These are phyloP conservation scores for Mormyrus proboscirostris DNA, from an alignment of 2,797 vertebrate genomes.

Conservation along the genomic window DNA sequence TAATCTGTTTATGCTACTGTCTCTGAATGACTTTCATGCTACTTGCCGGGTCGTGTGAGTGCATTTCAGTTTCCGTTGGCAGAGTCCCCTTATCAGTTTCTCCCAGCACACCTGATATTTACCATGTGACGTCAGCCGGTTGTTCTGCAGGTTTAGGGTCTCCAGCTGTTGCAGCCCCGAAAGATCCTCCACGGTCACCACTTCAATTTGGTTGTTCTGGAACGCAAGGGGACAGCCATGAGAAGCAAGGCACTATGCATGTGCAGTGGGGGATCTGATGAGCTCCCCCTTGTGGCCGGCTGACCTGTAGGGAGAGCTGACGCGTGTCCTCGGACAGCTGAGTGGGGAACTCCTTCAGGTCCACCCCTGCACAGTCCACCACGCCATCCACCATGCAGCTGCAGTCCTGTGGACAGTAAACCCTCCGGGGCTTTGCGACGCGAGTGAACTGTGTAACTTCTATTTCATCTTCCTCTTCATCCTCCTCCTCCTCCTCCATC, in stretches of 20 bases:
- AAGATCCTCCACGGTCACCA: slow-evolving; percentile 78
- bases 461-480: slow-evolving; percentile 45
- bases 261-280: not conserved
- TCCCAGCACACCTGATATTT: not conserved
- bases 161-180: slow-evolving; percentile 77
- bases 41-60: not conserved
- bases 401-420: slow-evolving; percentile 73
- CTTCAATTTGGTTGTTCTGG: slow-evolving; percentile 90
- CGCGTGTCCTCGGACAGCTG: slow-evolving; percentile 70
- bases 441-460: slow-evolving; percentile 21
- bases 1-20: not conserved
- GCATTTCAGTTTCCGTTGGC: not conserved
- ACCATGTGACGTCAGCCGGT: slow-evolving; percentile 87
- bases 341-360: slow-evolving; percentile 78
- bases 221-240: slow-evolving; percentile 15
- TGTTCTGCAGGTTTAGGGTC: slow-evolving; percentile 95
- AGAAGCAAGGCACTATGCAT: not conserved
- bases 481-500: slow-evolving; percentile 53
- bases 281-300: not conserved
- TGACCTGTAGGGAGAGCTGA: slow-evolving; percentile 87
- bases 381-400: slow-evolving; percentile 76
- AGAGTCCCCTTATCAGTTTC: not conserved
- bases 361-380: slow-evolving; percentile 88
- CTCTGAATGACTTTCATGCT: not conserved
- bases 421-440: slow-evolving; percentile 26